phyloP scores from a whole-genome alignment of 92 coral and sea anemone species.

The Umimayanthus chanpuru region DNA sequence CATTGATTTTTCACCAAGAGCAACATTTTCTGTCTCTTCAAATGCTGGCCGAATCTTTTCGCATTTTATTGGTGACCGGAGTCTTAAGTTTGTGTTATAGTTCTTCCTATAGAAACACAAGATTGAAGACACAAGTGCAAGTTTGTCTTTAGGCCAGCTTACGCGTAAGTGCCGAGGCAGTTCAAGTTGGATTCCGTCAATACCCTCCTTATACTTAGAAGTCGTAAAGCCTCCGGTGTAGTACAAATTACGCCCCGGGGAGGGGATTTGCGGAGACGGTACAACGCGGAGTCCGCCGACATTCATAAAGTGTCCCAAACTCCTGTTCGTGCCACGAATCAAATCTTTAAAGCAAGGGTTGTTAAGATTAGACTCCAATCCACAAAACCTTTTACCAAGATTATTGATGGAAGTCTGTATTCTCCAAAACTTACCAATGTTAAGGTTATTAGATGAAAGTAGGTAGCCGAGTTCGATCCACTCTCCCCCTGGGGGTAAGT shows the following conservation, averaged over 20 bases:
- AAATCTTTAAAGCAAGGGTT: slow-evolving; percentile 39
- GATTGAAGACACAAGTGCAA: not conserved
- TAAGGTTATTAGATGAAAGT: not conserved
- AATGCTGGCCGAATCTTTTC: slow-evolving; percentile 4
- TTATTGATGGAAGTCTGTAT: not conserved
- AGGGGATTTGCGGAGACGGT: not conserved
- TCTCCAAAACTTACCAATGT: slow-evolving; percentile 25
- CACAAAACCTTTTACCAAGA: slow-evolving; percentile 21
- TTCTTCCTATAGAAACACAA: slow-evolving; percentile 4
- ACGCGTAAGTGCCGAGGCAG: slow-evolving; percentile 14
- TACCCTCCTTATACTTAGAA: not conserved
- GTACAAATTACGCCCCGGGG: not conserved
- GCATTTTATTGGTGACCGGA: not conserved
- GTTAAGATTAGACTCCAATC: not conserved
- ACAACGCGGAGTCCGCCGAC: not conserved
- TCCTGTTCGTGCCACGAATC: slow-evolving; percentile 34
- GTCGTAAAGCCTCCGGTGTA: slow-evolving; percentile 6
- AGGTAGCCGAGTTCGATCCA: slow-evolving; percentile 39
- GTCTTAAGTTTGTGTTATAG: not conserved
- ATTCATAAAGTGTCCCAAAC: slow-evolving; percentile 27
- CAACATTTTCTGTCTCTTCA: slow-evolving; percentile 4
- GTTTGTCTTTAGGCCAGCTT: slow-evolving; percentile 8
- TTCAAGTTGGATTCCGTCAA: slow-evolving; percentile 10
- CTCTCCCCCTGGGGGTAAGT: not conserved
- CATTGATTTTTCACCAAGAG: not conserved